These are phyloP conservation scores for Agrochola lychnidis DNA, from an alignment of 2,888 invertebrate species.

Conservation along the genomic window DNA sequence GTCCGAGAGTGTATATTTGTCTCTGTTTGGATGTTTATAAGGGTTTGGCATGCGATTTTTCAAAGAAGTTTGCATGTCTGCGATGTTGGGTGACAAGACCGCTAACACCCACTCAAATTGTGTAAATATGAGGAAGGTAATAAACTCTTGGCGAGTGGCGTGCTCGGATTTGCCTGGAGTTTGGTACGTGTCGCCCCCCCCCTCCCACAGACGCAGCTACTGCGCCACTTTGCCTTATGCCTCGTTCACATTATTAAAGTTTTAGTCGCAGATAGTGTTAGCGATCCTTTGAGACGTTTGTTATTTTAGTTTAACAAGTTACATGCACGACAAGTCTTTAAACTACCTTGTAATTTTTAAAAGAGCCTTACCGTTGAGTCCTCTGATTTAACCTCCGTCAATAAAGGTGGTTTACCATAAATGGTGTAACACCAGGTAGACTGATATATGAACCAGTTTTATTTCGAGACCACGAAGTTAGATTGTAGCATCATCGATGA, in stretches of 20 bases:
- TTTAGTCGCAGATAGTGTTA: conserved; percentile 78
- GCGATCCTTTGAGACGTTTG: conserved; percentile 77
- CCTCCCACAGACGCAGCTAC: conserved; percentile 52
- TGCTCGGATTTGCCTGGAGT: conserved; percentile 87
- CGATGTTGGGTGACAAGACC: conserved; percentile 73
- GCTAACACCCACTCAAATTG: conserved; percentile 85
- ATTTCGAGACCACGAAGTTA: conserved; percentile 53
- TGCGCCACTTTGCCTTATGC: conserved; percentile 65
- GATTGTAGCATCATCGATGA: conserved; percentile 38
- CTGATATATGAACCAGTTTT: conserved; percentile 14
- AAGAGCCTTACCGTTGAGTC: background rate
- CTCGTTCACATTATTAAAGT: conserved; percentile 78
- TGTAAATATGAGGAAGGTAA: conserved; percentile 89
- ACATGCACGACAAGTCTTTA: conserved; percentile 40
- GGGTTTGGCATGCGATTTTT: conserved; percentile 33
- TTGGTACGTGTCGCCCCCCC: conserved; percentile 78
- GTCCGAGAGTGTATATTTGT: background rate
- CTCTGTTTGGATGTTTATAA: conserved; percentile 14
- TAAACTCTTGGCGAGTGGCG: conserved; percentile 84
- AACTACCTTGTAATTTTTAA: conserved; percentile 12
- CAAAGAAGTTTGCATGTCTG: conserved; percentile 66
- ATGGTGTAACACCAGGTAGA: background rate
- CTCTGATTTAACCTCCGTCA: background rate
- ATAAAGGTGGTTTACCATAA: background rate
- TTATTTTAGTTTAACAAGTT: conserved; percentile 73